Percentiles rank a stretch among this genome's conserved stretches.
Evolutionary conservation across 2,113 vertebrate genomes (phyloP).

Genomic region (Myodes glareolus): DNA sequence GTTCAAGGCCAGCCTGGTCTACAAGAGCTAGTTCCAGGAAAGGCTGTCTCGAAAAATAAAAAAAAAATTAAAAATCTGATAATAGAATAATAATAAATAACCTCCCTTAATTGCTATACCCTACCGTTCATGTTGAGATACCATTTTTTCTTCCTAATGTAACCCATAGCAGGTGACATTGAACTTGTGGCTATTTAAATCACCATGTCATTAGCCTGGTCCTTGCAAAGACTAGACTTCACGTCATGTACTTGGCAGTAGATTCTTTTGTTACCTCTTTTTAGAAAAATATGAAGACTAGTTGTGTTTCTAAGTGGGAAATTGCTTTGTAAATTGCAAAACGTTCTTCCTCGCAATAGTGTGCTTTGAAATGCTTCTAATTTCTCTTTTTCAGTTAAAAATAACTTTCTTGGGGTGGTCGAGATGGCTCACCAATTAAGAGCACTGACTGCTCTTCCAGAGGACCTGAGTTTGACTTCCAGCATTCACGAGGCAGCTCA

Average conservation of each 20-base stretch:
- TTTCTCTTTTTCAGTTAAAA: background rate
- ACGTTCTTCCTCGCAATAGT: background rate
- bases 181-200: background rate
- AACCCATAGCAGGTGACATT: background rate
- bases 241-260: background rate
- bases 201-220: background rate
- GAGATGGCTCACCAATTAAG: background rate
- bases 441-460: background rate
- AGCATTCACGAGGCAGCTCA: background rate
- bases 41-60: too few relatives aligned
- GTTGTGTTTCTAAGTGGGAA: background rate
- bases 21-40: too few relatives aligned
- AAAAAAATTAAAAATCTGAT: too few relatives aligned
- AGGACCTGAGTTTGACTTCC: background rate
- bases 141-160: background rate
- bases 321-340: background rate
- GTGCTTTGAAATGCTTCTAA: background rate
- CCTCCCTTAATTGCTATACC: background rate
- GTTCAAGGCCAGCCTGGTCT: too few relatives aligned
- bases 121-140: background rate
- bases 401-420: background rate
- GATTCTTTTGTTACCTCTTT: background rate
- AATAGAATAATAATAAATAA: background rate
- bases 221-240: background rate
- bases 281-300: slow-evolving; percentile 1